Evolutionary conservation across 1,140 invertebrate genomes (phyloP), one percentile per base, ranked within the genome.

Genomic region (Capitella teleta): DNA sequence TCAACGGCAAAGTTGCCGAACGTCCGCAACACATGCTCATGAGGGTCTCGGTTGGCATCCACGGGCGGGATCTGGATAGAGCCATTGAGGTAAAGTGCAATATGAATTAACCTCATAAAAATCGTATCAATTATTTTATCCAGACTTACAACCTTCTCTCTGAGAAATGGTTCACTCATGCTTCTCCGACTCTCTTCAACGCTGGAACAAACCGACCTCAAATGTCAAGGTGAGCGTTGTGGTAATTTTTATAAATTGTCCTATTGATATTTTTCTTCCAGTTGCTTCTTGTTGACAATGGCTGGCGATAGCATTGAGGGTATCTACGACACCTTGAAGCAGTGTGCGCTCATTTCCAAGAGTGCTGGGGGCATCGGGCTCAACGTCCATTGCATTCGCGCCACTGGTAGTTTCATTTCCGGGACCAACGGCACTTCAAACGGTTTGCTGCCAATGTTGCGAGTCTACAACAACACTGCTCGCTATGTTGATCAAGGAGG

Each of bases 1-100:
- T 97, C 46, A 80, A 93, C 71, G 83, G 84, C 0, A 94, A 94
- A 30, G 28, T 52, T 24, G 53, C 43, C 5, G 53, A 54, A 23
- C 38, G 95, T 36, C 96, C 96, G 0, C 95, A 98, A 63, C 93
- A 98, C 53, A 92, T 99, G 92, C 72, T 98, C 40, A 99, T 99
- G 95, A 76, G 96, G 63, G 94, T 98, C 12, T 74, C 95, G 21
- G 84, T 99, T 53, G 95, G 92, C 14, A 97, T 99, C 61, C 95
- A 99, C 70, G 84, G 84, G 10, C 83, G 93, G 56, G 86, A 98
- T 64, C 86, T 98, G 49, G 86, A 94, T 57, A 77, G 81, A 24
- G 92, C 83, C 21, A 92, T 99, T 58, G 87, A 97, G 64, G 68
- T 70, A 43, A 53, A 19, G 18, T 32, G 18, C 16, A n/a, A 16